phyloP scores from a whole-genome alignment of 1,140 invertebrate genomes.

The Lutraria rhynchaena region DNA sequence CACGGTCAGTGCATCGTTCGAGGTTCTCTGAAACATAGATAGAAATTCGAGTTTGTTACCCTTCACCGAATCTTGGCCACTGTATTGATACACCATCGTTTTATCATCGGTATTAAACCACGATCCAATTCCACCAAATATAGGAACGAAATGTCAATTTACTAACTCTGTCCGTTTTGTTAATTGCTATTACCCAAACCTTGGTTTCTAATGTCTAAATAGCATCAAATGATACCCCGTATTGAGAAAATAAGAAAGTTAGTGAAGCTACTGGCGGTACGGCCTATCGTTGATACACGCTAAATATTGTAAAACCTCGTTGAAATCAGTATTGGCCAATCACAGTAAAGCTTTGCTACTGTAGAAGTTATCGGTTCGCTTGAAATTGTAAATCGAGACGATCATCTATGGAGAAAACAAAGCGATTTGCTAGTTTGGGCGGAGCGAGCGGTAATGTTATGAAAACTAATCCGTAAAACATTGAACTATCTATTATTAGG shows the following conservation, averaged over 20 bases:
- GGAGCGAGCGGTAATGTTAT: conserved; percentile 49
- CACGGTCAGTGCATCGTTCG: too few species aligned
- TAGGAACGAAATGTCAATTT: conserved; percentile 43
- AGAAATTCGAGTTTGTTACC: too few species aligned
- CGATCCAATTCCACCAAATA: not conserved
- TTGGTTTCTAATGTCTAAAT: conserved; percentile 51
- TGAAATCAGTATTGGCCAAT: conserved; percentile 24
- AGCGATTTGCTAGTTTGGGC: conserved; percentile 48
- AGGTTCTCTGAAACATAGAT: too few species aligned
- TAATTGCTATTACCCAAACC: conserved; percentile 58
- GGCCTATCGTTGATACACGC: conserved; percentile 15
- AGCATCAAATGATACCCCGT: conserved; percentile 34
- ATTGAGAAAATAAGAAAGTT: conserved; percentile 16
- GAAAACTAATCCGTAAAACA: conserved; percentile 58
- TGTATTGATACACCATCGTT: not conserved
- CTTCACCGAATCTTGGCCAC: conserved; percentile 43
- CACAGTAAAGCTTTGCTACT: conserved; percentile 13
- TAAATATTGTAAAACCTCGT: conserved; percentile 40
- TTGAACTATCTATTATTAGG: conserved; percentile 58
- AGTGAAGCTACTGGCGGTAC: not conserved
- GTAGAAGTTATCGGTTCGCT: conserved; percentile 43
- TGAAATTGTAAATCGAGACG: conserved; percentile 18
- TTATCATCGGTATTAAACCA: conserved; percentile 15
- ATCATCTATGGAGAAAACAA: conserved; percentile 38
- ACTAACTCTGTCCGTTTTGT: conserved; percentile 29